Evolutionary conservation across 2,113 vertebrate species (phyloP), one percentile per base, ranked within the genome.

Genomic region (Fulica atra): DNA sequence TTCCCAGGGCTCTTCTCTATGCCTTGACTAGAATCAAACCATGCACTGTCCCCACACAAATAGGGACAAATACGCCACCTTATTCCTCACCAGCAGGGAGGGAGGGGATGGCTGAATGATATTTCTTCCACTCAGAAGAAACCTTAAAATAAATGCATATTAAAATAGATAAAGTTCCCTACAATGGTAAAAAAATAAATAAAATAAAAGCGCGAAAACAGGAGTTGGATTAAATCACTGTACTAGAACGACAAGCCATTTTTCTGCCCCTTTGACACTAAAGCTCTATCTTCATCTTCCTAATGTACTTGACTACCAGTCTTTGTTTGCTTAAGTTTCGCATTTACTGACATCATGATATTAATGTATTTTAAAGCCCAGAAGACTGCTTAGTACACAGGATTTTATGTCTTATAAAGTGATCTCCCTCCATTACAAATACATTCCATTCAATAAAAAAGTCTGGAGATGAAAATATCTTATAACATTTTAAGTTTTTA

Each of bases 1-100:
- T 96, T 95, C 84, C 72, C 91, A 96, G 77, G 56, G 72, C 64
- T 92, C 71, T 63, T 63, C 81, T 84, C 24, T 80, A 16, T 31
- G n/a, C 29, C 19, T 81, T 71, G 16, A 24, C 0, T 0, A 91
- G 64, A 89, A 56, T 46, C 31, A 85, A 84, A 48, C n/a, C 2
- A 1, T 24, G 24, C 26, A 74, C 54, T 56, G 28, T 35, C 29
- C 71, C 53, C 42, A 46, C 42, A 72, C 9, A 35, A 29, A 21
- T 0, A 9, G 31, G 46, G 50, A 69, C 51, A 88, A 84, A 88
- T 35, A 24, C 3, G 2, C 19, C 40, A 28, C 7, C 46, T 76
- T 36, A 17, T 59, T 88, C 77, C n/a, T 69, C 69, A 69, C 8
- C 23, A 54, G 54, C 2, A 2, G 26, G 16, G 21, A 71, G 91